phyloP scores from a whole-genome alignment of 2,888 invertebrate genomes.

The Syrista parreyssii region DNA sequence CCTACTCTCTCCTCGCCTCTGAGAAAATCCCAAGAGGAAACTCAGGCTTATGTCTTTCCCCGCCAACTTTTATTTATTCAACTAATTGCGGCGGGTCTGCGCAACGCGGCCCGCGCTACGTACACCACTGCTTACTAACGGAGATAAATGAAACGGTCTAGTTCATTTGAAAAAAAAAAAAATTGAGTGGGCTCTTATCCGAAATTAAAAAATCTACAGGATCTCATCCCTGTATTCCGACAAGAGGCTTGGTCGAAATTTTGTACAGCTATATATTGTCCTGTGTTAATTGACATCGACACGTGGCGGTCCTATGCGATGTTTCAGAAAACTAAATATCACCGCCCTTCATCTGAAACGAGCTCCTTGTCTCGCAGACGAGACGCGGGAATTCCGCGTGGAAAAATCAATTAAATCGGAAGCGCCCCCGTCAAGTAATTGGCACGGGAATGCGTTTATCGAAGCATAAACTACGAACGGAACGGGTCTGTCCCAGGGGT shows the following conservation, averaged over 20 bases:
- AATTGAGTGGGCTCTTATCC: neutral
- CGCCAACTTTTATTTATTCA: conserved; percentile 52
- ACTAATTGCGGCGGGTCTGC: conserved; percentile 46
- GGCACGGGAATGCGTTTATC: conserved; percentile 60
- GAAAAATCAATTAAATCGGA: conserved; percentile 62
- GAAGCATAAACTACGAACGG: conserved; percentile 56
- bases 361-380: neutral
- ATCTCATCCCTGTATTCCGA: neutral
- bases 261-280: neutral
- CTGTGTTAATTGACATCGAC: neutral
- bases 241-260: neutral
- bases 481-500: conserved; percentile 37
- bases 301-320: neutral
- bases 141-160: conserved; percentile 6
- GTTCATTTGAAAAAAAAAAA: neutral
- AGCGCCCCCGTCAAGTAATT: conserved; percentile 54
- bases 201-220: neutral
- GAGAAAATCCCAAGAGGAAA: conserved; percentile 23
- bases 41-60: conserved; percentile 21
- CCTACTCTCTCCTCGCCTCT: conserved; percentile 3
- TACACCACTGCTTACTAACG: neutral
- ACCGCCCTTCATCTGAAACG: neutral
- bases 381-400: conserved; percentile 2
- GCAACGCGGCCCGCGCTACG: neutral
- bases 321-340: neutral